phyloP scores from a whole-genome alignment of 2,797 vertebrate genomes.

The Pangasius sanitwongsei region DNA sequence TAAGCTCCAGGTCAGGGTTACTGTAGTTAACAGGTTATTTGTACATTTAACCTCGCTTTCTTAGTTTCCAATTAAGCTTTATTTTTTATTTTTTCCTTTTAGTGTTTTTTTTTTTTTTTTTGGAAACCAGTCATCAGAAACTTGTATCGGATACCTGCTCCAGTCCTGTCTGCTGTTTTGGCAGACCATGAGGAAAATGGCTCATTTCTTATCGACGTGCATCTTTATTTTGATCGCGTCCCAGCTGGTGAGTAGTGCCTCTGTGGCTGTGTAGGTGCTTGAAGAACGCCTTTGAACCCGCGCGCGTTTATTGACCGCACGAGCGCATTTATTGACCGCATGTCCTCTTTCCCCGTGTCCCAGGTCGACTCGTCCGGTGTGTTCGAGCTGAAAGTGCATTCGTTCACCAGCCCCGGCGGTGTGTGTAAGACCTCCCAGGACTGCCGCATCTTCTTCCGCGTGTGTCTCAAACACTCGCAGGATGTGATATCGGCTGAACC shows the following conservation, averaged over 20 bases:
- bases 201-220: slow-evolving; percentile 63
- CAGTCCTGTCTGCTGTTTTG: slow-evolving; percentile 49
- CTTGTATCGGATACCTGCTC: slow-evolving; percentile 23
- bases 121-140: background rate
- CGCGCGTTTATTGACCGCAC: too few relatives aligned
- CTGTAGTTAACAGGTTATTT: background rate
- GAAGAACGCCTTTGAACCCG: background rate
- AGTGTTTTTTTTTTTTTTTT: background rate
- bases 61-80: background rate
- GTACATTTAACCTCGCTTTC: background rate
- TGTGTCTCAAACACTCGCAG: slow-evolving; percentile 84
- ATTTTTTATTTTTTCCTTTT: background rate
- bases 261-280: background rate
- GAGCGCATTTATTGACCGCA: too few relatives aligned
- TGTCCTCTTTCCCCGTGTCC: too few relatives aligned
- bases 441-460: slow-evolving; percentile 85
- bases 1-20: background rate
- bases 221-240: slow-evolving; percentile 65
- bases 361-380: slow-evolving; percentile 78
- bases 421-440: slow-evolving; percentile 63
- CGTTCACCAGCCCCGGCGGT: slow-evolving; percentile 69
- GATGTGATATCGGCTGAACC: slow-evolving; percentile 76
- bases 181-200: slow-evolving; percentile 66
- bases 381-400: slow-evolving; percentile 87
- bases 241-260: slow-evolving; percentile 73